Evolutionary conservation across 1,140 invertebrate genomes (phyloP).

Genomic region (Gerris buenoi): DNA sequence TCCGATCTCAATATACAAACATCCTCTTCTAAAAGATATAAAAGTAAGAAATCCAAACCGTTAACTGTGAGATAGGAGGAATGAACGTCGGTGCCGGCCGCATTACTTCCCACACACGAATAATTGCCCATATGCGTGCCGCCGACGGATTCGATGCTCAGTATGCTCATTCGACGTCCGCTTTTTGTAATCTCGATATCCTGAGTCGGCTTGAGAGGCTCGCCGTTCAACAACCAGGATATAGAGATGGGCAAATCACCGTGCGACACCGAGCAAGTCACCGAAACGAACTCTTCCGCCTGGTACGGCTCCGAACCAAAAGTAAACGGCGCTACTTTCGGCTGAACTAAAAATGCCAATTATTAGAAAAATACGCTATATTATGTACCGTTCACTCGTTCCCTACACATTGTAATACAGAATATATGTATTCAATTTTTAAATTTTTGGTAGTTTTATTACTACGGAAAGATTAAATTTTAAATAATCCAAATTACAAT

Average conservation of each 20-base stretch:
- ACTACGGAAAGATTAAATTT: too few relatives aligned
- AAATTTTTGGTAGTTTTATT: too few relatives aligned
- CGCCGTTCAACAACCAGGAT: conserved; percentile 52
- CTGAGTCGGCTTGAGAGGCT: conserved; percentile 36
- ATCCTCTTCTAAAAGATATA: neutral
- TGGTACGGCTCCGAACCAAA: conserved; percentile 49
- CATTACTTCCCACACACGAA: conserved; percentile 50
- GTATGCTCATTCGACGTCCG: conserved; percentile 27
- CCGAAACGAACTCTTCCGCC: conserved; percentile 57
- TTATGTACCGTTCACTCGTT: too few relatives aligned
- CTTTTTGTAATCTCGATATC: conserved; percentile 31
- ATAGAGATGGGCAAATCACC: conserved; percentile 61
- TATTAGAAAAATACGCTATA: too few relatives aligned
- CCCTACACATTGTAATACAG: too few relatives aligned
- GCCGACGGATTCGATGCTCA: conserved; percentile 32
- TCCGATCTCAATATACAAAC: too few relatives aligned
- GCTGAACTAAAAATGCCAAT: conserved; percentile 52
- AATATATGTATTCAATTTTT: too few relatives aligned
- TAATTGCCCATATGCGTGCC: conserved; percentile 54
- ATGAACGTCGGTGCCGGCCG: conserved; percentile 22
- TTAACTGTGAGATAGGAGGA: conserved; percentile 9
- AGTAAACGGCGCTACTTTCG: conserved; percentile 55
- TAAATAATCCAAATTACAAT: too few relatives aligned
- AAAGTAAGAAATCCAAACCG: conserved; percentile 2
- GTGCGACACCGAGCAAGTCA: conserved; percentile 57